Base-by-base conservation (phyloP, 2,888 invertebrate species). In the Xylota sylvarum region DNA sequence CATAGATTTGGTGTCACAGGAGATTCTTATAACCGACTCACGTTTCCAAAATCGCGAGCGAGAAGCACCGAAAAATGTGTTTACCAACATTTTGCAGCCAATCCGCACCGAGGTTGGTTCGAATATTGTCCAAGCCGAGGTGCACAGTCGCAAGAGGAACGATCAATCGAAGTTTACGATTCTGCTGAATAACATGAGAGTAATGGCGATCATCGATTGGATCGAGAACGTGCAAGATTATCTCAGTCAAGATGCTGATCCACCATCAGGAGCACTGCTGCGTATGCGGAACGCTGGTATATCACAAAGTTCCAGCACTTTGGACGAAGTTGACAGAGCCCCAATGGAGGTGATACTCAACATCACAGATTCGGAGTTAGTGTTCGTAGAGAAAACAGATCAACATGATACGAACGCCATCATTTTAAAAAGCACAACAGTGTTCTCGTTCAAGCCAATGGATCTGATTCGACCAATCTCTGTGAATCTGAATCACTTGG, bases 181-280 rank as follows among this genome's bases (percentile, higher is more conserved):
- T 86, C 93, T 98, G 56, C 93, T 99, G 70, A 98, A 98, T 93
- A 98, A 98, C 91, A 98, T 98, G 98, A 94, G 98, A 46, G 93
- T 99, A 77, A 97, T 98, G 95, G 97, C 97, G 0, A 96, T 98
- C 87, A 94, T 98, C 89, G 98, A 98, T 93, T 99, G 98, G 97
- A 96, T 98, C 95, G 96, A 97, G 91, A 95, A 96, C 6, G 95
- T 97, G 0, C 94, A 95, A 89, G 96, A 97, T 90, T 98, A 97
- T 92, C 93, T 98, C 67, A 93, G 95, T 91, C 94, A 92, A 73
- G 90, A 91, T 40, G 91, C 90, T 6, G 89, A 93, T 91, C 93
- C 93, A 82, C 93, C 89, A 23, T 88, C 84, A 6, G 72, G 78
- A 1, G 89, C 90, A 9, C 88, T 83, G 30, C 9, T 70, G 32